phyloP scores from a whole-genome alignment of 2,888 invertebrate species.

The Euphydryas editha region DNA sequence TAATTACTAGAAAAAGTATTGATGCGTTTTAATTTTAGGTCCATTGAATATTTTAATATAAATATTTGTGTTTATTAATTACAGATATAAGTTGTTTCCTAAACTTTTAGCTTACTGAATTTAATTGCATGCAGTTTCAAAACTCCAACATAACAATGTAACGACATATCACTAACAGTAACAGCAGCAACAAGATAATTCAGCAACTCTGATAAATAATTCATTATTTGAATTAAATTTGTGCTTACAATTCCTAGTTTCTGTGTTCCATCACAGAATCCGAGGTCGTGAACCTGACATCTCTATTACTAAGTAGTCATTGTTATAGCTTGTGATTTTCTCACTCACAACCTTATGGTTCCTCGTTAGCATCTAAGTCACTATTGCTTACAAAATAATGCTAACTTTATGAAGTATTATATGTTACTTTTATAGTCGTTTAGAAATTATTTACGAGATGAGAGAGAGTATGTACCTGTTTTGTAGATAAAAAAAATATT shows the following conservation, averaged over 20 bases:
- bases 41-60: too few species aligned
- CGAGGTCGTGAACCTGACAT: constrained; percentile 6
- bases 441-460: neutral
- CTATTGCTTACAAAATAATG: constrained; percentile 10
- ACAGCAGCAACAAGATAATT: neutral
- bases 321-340: constrained; percentile 15
- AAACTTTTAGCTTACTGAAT: too few species aligned
- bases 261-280: constrained; percentile 6
- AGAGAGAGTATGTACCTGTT: neutral
- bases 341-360: constrained; percentile 3
- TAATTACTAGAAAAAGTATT: too few species aligned
- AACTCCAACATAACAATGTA: too few species aligned
- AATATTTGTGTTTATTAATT: too few species aligned
- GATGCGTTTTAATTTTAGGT: too few species aligned
- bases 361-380: constrained; percentile 14
- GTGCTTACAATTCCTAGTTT: neutral
- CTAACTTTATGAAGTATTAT: constrained; percentile 8
- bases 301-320: constrained; percentile 9
- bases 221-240: neutral
- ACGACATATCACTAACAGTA: too few species aligned
- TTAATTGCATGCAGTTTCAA: too few species aligned
- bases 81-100: too few species aligned
- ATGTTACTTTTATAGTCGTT: constrained; percentile 3
- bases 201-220: too few species aligned
- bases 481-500: neutral